Percentiles rank a stretch among this genome's conserved stretches.
Evolutionary conservation across 2,888 invertebrate genomes (phyloP).

Genomic region (Dynastes grantii): DNA sequence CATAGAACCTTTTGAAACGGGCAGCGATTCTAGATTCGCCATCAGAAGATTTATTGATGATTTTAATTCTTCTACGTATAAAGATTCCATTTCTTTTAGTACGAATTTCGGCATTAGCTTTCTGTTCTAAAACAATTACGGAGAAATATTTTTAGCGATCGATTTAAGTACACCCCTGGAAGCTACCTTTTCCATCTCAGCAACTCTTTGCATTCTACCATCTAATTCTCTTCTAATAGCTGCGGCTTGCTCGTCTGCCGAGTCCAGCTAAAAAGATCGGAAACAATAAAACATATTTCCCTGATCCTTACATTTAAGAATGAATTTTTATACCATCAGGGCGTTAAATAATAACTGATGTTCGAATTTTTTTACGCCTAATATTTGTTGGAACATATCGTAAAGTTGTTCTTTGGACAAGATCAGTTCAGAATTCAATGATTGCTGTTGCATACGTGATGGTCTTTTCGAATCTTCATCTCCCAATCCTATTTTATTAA

Average conservation of each 20-base stretch:
- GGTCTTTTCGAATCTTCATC: constrained; percentile 92
- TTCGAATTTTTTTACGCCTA: constrained; percentile 99
- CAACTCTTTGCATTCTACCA: constrained; percentile 96
- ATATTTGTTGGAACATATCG: constrained; percentile 99
- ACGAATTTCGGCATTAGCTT: constrained; percentile 99
- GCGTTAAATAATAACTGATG: constrained; percentile 99
- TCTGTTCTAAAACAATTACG: constrained; percentile 80
- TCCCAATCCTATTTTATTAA: constrained; percentile 73
- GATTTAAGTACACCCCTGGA: neutral
- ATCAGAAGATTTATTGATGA: constrained; percentile 98
- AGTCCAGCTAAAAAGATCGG: constrained; percentile 85
- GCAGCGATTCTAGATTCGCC: constrained; percentile 98
- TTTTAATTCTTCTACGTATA: constrained; percentile 98
- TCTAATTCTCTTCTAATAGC: constrained; percentile 98
- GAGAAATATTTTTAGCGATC: constrained; percentile 38
- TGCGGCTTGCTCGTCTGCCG: constrained; percentile 99
- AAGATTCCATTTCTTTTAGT: constrained; percentile 99
- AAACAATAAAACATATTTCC: constrained; percentile 1
- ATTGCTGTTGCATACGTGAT: constrained; percentile 90
- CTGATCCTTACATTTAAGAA: no score
- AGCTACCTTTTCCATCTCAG: constrained; percentile 95
- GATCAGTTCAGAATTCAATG: constrained; percentile 93
- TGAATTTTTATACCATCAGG: constrained; percentile 79
- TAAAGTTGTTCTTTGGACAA: constrained; percentile 99
- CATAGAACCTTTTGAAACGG: constrained; percentile 97